phyloP scores from a whole-genome alignment of 2,113 vertebrate species.

The Tichodroma muraria region DNA sequence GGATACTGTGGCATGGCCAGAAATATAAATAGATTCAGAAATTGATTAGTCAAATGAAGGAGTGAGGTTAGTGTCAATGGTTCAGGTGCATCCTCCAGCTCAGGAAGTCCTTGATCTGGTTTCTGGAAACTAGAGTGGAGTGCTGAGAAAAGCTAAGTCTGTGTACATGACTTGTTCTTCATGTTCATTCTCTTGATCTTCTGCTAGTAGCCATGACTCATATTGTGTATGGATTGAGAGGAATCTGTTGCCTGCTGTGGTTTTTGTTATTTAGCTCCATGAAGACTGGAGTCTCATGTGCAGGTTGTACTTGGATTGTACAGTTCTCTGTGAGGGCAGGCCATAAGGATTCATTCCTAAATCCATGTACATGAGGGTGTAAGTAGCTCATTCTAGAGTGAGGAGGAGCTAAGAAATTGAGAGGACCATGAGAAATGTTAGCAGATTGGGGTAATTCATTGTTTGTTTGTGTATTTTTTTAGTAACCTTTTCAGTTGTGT shows the following conservation, averaged over 20 bases:
- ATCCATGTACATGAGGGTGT: neutral
- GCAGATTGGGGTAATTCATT: neutral
- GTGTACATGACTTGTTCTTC: neutral
- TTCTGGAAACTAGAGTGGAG: neutral
- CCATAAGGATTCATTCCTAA: neutral
- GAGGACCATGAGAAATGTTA: neutral
- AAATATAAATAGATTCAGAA: neutral
- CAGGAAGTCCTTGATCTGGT: neutral
- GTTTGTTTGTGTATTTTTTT: neutral
- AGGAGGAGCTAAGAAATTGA: neutral
- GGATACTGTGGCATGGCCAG: neutral
- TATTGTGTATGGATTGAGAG: neutral
- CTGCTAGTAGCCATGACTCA: neutral
- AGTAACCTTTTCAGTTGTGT: neutral
- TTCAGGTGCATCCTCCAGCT: slow-evolving; percentile 2
- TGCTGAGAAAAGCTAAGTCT: neutral
- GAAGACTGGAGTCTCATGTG: neutral
- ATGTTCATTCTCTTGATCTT: neutral
- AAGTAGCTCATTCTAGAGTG: neutral
- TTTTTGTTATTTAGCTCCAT: fast-evolving
- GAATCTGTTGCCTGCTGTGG: neutral
- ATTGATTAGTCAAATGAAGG: neutral
- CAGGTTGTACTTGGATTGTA: neutral
- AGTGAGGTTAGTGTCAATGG: neutral
- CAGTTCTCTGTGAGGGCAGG: neutral